These are phyloP conservation scores for Cepaea hortensis DNA, from an alignment of 2,888 invertebrate genomes.

Conservation along the genomic window DNA sequence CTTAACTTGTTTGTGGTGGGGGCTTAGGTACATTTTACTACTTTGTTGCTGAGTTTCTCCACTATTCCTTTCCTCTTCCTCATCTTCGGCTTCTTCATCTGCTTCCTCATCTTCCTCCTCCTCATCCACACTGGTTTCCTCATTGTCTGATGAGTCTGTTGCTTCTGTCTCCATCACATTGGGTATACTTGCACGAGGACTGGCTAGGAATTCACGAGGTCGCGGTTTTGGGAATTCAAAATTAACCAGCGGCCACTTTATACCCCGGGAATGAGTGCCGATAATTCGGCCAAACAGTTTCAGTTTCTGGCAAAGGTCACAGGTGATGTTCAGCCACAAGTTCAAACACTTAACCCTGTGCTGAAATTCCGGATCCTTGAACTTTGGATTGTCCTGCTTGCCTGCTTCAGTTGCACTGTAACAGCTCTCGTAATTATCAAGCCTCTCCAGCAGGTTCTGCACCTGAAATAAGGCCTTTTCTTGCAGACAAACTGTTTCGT, in stretches of 20 bases:
- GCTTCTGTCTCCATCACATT: slow-evolving; percentile 55
- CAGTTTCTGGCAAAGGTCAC: slow-evolving; percentile 88
- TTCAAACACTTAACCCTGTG: slow-evolving; percentile 88
- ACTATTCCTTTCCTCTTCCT: slow-evolving; percentile 53
- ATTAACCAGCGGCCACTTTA: slow-evolving; percentile 73
- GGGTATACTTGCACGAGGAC: slow-evolving; percentile 59
- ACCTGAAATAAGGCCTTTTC: slow-evolving; percentile 86
- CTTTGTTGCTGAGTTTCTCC: slow-evolving; percentile 38
- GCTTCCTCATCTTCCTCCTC: slow-evolving; percentile 36
- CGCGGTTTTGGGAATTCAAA: slow-evolving; percentile 55
- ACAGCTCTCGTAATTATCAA: slow-evolving; percentile 86
- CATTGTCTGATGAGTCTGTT: slow-evolving; percentile 37
- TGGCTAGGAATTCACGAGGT: slow-evolving; percentile 38
- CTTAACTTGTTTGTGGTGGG: slow-evolving; percentile 49
- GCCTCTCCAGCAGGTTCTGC: slow-evolving; percentile 83
- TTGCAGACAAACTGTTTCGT: slow-evolving; percentile 81
- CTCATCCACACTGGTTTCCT: slow-evolving; percentile 51
- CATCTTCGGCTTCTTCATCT: not conserved
- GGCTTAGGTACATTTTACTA: slow-evolving; percentile 41
- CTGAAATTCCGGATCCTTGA: slow-evolving; percentile 82
- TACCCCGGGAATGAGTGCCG: slow-evolving; percentile 66
- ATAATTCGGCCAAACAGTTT: slow-evolving; percentile 79
- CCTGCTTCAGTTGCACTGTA: slow-evolving; percentile 91
- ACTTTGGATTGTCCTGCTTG: slow-evolving; percentile 84
- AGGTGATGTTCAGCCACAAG: slow-evolving; percentile 92